Conservation (phyloP, 2,888 invertebrate species). For the Dione vanillae region DNA sequence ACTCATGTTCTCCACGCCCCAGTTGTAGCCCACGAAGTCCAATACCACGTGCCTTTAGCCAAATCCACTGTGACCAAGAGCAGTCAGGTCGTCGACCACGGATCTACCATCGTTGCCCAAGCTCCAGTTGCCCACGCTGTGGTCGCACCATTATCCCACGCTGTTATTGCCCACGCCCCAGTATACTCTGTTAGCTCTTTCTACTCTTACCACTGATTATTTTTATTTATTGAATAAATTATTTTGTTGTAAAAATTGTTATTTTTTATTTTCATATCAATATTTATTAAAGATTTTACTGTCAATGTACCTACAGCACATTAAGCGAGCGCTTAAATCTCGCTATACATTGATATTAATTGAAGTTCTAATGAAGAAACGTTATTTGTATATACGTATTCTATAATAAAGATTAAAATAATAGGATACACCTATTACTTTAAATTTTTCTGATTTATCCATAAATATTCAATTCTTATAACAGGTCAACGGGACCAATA, state of each 20-base stretch:
- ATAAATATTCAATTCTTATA: no score
- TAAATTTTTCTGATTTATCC: no score
- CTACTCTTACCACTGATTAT: constrained; percentile 11
- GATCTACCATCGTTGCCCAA: constrained; percentile 54
- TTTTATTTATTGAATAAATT: constrained; percentile 15
- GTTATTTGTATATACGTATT: no score
- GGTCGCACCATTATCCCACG: constrained; percentile 46
- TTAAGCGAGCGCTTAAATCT: no score
- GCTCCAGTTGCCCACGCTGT: constrained; percentile 47
- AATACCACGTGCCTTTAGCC: constrained; percentile 59
- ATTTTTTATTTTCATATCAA: neutral
- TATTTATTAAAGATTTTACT: neutral
- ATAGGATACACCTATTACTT: no score
- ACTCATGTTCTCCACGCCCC: constrained; percentile 57
- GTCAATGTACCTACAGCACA: no score
- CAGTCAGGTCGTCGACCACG: constrained; percentile 69
- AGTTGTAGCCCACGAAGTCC: constrained; percentile 37
- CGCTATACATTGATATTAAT: no score
- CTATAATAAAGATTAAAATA: no score
- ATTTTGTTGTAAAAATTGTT: neutral
- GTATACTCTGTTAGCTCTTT: constrained; percentile 41
- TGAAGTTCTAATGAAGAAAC: no score
- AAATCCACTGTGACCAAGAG: constrained; percentile 64
- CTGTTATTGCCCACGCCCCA: constrained; percentile 50
- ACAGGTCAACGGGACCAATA: no score